Base-by-base conservation (phyloP, 2,113 vertebrate species). In the Alethe castanea region DNA sequence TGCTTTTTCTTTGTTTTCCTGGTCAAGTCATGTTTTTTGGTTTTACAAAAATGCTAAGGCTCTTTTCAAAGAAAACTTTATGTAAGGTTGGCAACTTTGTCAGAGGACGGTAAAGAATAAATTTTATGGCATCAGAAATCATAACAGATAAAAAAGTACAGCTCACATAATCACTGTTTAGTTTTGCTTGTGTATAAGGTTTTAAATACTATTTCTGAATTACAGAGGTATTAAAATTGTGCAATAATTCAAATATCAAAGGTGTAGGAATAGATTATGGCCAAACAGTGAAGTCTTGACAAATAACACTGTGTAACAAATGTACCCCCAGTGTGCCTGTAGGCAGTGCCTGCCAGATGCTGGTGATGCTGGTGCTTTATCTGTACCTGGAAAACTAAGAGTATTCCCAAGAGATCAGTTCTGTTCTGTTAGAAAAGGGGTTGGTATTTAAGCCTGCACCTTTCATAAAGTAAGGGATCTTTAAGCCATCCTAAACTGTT, bases 1-100 rank as follows among this genome's bases (percentile, higher is more conserved):
- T 65, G 67, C 72, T 94, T 89, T 85, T 81, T 47, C 81, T 95
- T 77, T 91, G 65, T 87, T 91, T 44, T 85, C 78, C 73, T 88
- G 82, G 71, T 60, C 45, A 45, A 91, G 29, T 56, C 12, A 2
- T 33, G 28, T 52, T 35, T 57, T 71, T 81, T 78, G 24, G 52
- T 86, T 89, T 81, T 54, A 57, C 48, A 67, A 25, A 81, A 81
- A 65, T 36, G 47, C 72, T 38, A 36, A 91, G 28, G 53, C 44
- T 74, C 1, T 65, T 92, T 94, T 61, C 79, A 86, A 85, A 82
- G 85, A 80, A 92, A 86, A 70, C 60, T 90, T 95, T 24, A 40
- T 64, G 60, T 90, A 70, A 88, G 52, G 35, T 71, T 56, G 54
- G 85, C 52, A 92, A 5, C 44, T 88, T 57, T 62, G 44, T 89